Conservation (phyloP, 2,797 vertebrate genomes). For the Danionella dracula region DNA sequence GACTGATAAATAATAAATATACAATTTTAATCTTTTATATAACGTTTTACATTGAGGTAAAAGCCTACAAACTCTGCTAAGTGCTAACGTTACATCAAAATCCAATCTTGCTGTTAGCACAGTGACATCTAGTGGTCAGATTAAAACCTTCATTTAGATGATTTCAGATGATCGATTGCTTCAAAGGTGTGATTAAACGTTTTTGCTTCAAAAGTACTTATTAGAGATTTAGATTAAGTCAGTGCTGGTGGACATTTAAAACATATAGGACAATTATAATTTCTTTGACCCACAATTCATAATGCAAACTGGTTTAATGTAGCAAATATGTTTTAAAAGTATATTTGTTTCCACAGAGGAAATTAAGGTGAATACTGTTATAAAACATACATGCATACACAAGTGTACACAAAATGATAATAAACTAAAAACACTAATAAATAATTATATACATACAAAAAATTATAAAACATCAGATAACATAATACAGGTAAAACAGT, state of each 20-base stretch:
- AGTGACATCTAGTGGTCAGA: too few species aligned
- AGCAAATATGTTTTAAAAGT: neutral
- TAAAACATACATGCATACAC: slow-evolving; percentile 53
- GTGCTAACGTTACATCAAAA: too few species aligned
- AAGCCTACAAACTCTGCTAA: too few species aligned
- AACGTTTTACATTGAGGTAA: too few species aligned
- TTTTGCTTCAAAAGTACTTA: too few species aligned
- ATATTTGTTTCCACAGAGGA: slow-evolving; percentile 8
- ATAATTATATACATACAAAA: slow-evolving; percentile 27
- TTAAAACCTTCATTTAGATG: too few species aligned
- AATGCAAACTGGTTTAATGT: neutral
- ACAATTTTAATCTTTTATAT: too few species aligned
- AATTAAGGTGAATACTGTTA: slow-evolving; percentile 12
- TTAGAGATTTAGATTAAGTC: neutral
- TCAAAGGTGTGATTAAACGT: too few species aligned
- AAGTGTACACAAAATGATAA: slow-evolving; percentile 31
- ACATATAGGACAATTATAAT: too few species aligned
- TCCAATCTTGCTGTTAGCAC: too few species aligned
- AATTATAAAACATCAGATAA: slow-evolving; percentile 61
- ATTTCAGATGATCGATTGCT: too few species aligned
- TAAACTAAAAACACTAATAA: slow-evolving; percentile 23
- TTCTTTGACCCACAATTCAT: neutral
- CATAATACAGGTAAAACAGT: slow-evolving; percentile 46
- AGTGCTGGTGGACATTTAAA: neutral
- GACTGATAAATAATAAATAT: too few species aligned